Conservation (phyloP, 1,140 invertebrate species). For the Antheraea pernyi region DNA sequence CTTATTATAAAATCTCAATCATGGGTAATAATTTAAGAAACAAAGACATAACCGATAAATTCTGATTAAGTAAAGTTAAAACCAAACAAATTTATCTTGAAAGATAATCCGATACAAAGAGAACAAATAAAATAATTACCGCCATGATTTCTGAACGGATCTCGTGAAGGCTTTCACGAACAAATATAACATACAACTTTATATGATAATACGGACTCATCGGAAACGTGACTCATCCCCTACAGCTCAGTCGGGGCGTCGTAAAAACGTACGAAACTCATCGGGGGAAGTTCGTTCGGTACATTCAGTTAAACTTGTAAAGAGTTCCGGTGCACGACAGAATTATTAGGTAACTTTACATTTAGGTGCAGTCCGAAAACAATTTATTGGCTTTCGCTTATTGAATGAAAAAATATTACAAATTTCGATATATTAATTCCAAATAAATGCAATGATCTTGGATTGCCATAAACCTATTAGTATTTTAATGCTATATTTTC, state of each 20-base stretch:
- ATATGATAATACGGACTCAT: slow-evolving; percentile 14
- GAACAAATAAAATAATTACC: background rate
- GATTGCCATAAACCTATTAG: too few relatives aligned
- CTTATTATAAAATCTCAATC: too few relatives aligned
- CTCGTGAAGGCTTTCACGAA: background rate
- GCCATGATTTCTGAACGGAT: background rate
- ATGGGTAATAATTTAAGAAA: too few relatives aligned
- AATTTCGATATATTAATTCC: too few relatives aligned
- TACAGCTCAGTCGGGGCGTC: slow-evolving; percentile 2
- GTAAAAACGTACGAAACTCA: slow-evolving; percentile 40
- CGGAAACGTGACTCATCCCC: slow-evolving; percentile 29
- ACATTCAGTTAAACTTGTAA: slow-evolving; percentile 50
- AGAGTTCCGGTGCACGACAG: slow-evolving; percentile 47
- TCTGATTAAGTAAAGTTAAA: too few relatives aligned
- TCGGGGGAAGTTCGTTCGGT: slow-evolving; percentile 40
- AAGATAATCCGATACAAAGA: background rate
- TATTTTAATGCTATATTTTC: too few relatives aligned
- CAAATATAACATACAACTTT: background rate
- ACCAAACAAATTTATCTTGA: too few relatives aligned
- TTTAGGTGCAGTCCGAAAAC: slow-evolving; percentile 33
- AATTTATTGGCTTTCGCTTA: slow-evolving; percentile 19
- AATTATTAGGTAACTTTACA: slow-evolving; percentile 58
- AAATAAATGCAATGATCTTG: too few relatives aligned
- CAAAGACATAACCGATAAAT: too few relatives aligned
- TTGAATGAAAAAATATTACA: too few relatives aligned